Conservation (phyloP, 2,888 invertebrate genomes). For the Hylaea fasciaria region DNA sequence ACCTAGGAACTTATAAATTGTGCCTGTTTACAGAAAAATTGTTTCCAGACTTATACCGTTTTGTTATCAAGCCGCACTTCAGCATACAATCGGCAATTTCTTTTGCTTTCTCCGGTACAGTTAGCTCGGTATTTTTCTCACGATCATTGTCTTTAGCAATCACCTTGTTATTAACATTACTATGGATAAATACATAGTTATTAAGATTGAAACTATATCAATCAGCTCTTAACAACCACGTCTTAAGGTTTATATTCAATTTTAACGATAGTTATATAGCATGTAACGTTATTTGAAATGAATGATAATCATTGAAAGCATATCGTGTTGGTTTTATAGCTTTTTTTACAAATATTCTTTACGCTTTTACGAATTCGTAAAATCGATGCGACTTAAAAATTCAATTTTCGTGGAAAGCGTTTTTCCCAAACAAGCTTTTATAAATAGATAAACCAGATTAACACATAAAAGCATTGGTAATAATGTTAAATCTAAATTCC, state of each 20-base stretch:
- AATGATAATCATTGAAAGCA: background rate
- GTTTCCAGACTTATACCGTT: conserved; percentile 22
- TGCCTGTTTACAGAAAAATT: too few relatives aligned
- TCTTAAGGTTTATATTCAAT: conserved; percentile 10
- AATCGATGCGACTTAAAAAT: too few relatives aligned
- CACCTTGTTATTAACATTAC: conserved; percentile 25
- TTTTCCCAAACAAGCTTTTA: too few relatives aligned
- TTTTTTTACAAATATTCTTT: conserved; percentile 3
- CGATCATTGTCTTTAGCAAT: conserved; percentile 67
- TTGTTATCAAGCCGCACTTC: conserved; percentile 34
- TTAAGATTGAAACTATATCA: conserved; percentile 2
- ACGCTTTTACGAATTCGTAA: conserved; percentile 11
- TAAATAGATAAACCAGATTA: too few relatives aligned
- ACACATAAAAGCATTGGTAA: too few relatives aligned
- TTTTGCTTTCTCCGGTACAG: conserved; percentile 66
- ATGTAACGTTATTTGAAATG: background rate
- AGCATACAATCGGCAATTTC: conserved; percentile 62
- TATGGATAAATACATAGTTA: conserved; percentile 15
- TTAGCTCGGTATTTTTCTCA: conserved; percentile 72
- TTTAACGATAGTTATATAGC: background rate
- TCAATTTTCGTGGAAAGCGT: too few relatives aligned
- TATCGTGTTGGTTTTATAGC: conserved; percentile 9
- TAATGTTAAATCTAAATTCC: too few relatives aligned
- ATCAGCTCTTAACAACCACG: conserved; percentile 10
- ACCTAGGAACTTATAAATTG: too few relatives aligned